These are phyloP conservation scores for Eremophila alpestris DNA, from an alignment of 2,797 vertebrate genomes.

Conservation along the genomic window DNA sequence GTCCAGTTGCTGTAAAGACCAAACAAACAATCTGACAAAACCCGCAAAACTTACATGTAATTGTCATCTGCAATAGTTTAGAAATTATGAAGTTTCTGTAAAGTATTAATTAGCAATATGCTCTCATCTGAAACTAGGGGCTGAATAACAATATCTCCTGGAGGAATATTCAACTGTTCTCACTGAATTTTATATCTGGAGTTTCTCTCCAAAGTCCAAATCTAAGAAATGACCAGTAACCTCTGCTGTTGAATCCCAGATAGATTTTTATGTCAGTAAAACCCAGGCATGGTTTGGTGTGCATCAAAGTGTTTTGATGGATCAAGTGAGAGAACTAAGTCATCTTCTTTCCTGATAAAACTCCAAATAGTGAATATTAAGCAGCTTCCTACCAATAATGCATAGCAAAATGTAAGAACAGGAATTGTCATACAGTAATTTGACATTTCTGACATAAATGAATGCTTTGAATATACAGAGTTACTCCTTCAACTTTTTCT, in stretches of 20 bases:
- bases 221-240: not conserved
- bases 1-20: not conserved
- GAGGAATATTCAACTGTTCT: not conserved
- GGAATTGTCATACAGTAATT: not conserved
- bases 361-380: not conserved
- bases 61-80: not conserved
- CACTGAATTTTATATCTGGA: not conserved
- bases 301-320: not conserved
- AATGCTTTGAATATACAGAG: not conserved
- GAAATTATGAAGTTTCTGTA: not conserved
- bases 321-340: not conserved
- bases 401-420: not conserved
- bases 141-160: not conserved
- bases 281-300: not conserved
- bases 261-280: not conserved
- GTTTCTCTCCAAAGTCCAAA: not conserved
- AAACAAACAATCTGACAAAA: not conserved
- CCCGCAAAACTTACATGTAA: rapidly evolving
- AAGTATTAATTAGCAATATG: not conserved
- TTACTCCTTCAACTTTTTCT: not conserved
- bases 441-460: not conserved
- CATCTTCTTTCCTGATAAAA: not conserved
- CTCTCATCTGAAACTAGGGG: not conserved
- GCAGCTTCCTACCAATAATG: not conserved
- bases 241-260: not conserved